Evolutionary conservation across 2,888 invertebrate species (phyloP).

Genomic region (Pachydiplax longipennis): DNA sequence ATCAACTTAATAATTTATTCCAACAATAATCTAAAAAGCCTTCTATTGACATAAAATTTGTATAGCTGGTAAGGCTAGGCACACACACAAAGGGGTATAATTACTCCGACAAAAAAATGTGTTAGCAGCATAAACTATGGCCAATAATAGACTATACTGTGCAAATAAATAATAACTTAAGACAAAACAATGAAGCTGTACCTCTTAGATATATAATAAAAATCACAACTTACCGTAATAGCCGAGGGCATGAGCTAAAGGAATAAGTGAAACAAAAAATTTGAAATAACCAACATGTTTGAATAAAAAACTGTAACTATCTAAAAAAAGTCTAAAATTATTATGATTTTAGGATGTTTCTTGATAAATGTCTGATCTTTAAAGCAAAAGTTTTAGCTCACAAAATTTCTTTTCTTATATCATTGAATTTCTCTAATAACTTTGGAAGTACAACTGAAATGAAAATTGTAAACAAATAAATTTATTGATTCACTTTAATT

Average conservation of each 20-base stretch:
- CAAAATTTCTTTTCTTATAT: no score
- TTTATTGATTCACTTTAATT: no score
- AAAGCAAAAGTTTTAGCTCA: no score
- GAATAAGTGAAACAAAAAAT: conserved; percentile 58
- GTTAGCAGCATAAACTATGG: conserved; percentile 20
- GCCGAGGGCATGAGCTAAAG: conserved; percentile 93
- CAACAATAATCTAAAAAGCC: neutral
- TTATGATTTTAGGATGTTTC: no score
- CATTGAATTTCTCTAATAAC: no score
- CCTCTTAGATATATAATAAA: conserved; percentile 49
- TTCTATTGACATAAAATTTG: neutral
- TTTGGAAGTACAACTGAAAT: no score
- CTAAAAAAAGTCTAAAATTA: no score
- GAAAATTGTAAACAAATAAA: no score
- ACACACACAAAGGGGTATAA: neutral
- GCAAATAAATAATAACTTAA: neutral
- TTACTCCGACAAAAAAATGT: neutral
- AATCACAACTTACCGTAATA: conserved; percentile 98
- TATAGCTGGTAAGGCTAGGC: conserved; percentile 25
- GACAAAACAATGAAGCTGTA: conserved; percentile 4
- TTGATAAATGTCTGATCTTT: no score
- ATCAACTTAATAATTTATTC: neutral
- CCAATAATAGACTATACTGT: neutral
- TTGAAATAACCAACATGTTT: conserved; percentile 52
- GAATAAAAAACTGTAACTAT: neutral